Evolutionary conservation across 1,140 invertebrate species (phyloP).

Genomic region (Drepana arcuata): DNA sequence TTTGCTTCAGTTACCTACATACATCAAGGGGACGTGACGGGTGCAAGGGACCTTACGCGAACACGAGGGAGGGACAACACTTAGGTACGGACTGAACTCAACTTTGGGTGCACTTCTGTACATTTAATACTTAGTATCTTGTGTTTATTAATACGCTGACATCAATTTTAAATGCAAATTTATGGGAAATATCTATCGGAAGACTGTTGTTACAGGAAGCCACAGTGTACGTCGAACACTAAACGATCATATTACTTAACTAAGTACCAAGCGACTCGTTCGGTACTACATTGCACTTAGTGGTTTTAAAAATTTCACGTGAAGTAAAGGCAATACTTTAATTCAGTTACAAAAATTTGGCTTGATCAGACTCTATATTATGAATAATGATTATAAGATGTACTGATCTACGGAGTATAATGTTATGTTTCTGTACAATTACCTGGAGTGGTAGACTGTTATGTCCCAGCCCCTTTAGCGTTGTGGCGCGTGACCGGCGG

Average conservation of each 20-base stretch:
- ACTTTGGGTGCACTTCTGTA: constrained; percentile 3
- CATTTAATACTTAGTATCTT: too few species aligned
- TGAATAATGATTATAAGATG: constrained; percentile 33
- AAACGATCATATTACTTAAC: constrained; percentile 57
- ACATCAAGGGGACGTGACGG: too few species aligned
- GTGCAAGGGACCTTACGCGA: too few species aligned
- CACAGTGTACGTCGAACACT: constrained; percentile 60
- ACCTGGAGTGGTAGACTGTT: constrained; percentile 16
- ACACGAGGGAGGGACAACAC: too few species aligned
- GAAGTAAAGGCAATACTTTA: constrained; percentile 56
- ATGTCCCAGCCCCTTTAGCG: too few species aligned
- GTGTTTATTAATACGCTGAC: constrained; percentile 37
- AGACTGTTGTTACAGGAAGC: constrained; percentile 69
- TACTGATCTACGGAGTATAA: constrained; percentile 59
- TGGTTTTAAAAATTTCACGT: constrained; percentile 49
- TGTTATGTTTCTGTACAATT: constrained; percentile 18
- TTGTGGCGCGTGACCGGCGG: too few species aligned
- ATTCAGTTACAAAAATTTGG: constrained; percentile 66
- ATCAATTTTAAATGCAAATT: constrained; percentile 62
- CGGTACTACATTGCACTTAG: constrained; percentile 46
- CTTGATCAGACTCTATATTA: constrained; percentile 56
- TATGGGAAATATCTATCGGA: constrained; percentile 68
- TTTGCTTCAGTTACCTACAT: too few species aligned
- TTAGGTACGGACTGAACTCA: too few species aligned
- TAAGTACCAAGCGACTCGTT: constrained; percentile 42